Evolutionary conservation across 2,113 vertebrate genomes (phyloP).

Genomic region (Sinocyclocheilus rhinocerous): DNA sequence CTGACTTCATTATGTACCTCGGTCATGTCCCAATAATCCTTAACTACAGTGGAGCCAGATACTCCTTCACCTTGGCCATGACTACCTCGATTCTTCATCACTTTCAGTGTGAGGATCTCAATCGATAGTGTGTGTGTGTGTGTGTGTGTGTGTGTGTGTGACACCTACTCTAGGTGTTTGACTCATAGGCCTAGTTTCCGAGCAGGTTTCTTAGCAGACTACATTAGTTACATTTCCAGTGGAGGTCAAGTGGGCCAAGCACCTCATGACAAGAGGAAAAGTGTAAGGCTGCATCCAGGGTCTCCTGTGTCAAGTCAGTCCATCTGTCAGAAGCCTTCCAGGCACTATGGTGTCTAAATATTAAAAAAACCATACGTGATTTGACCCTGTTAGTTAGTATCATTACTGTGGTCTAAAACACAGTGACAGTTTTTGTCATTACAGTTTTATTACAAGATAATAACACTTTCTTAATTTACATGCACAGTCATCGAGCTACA

Average conservation of each 20-base stretch:
- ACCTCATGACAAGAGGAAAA: slow-evolving; percentile 44
- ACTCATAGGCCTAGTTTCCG: slow-evolving; percentile 38
- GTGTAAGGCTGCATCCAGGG: slow-evolving; percentile 41
- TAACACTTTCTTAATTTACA: not conserved
- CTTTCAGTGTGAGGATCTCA: slow-evolving; percentile 75
- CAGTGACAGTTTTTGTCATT: not conserved
- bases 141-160: not conserved
- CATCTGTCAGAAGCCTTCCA: slow-evolving; percentile 45
- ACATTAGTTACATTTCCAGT: slow-evolving; percentile 51
- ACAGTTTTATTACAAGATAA: slow-evolving; percentile 12
- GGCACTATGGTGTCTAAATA: slow-evolving; percentile 20
- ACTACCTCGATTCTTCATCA: slow-evolving; percentile 75
- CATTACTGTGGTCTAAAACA: not conserved
- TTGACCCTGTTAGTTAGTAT: not conserved
- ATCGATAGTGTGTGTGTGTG: slow-evolving; percentile 70
- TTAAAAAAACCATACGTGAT: not conserved
- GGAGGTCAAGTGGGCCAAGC: slow-evolving; percentile 49
- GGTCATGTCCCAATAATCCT: slow-evolving; percentile 55
- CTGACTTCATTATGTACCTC: slow-evolving; percentile 6
- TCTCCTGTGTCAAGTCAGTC: slow-evolving; percentile 47
- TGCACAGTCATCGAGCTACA: not conserved
- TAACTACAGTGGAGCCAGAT: slow-evolving; percentile 13
- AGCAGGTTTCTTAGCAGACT: slow-evolving; percentile 30
- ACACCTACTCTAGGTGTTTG: slow-evolving; percentile 29
- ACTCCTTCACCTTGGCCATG: slow-evolving; percentile 67